Base-by-base conservation (phyloP, 2,113 vertebrate genomes). In the Turdus rufiventris region DNA sequence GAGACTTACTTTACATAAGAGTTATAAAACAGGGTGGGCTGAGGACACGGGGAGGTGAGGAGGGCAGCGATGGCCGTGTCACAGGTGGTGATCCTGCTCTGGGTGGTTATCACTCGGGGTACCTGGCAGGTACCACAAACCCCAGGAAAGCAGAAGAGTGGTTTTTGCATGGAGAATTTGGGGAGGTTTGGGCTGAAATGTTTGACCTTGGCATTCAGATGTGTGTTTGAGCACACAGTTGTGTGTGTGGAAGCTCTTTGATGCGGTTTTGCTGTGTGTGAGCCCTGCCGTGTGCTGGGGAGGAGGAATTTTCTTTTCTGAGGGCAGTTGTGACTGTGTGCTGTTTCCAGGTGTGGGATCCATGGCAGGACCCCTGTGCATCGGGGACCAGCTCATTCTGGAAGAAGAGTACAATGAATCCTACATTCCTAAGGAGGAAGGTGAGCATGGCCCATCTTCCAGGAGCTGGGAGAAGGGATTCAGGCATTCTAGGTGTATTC, bases 331-430 rank as follows among this genome's bases (percentile, higher is more conserved):
- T 53, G 77, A 38, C 48, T 31, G 23, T 45, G 28, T 14, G n/a
- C 48, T 16, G 56, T 12, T n/a, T 38, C 56, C 77, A 58, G 92
- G 34, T 15, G 63, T 1, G 63, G 23, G n/a, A 13, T 25, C 87
- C 89, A 98, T 99, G 98, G 98, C 97, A 6, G 97, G 97, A 67
- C 88, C 97, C 42, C 18, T 97, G 9, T 66, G 94, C 66, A 98
- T 99, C 4, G 99, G 98, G 63, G 98, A 99, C 96, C 99, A 99
- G 98, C 92, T 99, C 89, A 98, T 99, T 89, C 98, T 99, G 67
- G 99, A 99, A 57, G 99, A 99, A 75, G 97, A 98, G 25, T 98
- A 98, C 36, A 98, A 98, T 76, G 99, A 99, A 53, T 98, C 92
- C 71, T 99, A 99, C 45, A 96, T 98, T 26, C 98, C 98, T 33